Conservation (phyloP, 2,113 vertebrate genomes). For the Apteryx owenii region DNA sequence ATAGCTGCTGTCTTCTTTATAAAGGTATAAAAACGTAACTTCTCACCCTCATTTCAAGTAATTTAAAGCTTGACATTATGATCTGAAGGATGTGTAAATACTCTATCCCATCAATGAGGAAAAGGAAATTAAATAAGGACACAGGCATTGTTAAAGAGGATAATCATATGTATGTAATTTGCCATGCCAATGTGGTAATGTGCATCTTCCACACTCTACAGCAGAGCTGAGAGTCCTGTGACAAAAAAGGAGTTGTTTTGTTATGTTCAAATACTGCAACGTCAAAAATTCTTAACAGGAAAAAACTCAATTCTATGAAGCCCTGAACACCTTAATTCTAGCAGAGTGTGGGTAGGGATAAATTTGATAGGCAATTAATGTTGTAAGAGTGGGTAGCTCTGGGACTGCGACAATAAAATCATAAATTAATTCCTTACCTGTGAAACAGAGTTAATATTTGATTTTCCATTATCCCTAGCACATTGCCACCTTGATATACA, state of each 20-base stretch:
- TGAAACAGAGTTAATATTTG: neutral
- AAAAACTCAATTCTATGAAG: neutral
- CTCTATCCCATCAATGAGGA: neutral
- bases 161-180: neutral
- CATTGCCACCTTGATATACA: neutral
- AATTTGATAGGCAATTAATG: neutral
- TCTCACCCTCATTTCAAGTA: neutral
- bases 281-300: neutral
- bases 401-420: neutral
- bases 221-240: neutral
- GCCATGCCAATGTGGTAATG: neutral
- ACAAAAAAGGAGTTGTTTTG: rapidly evolving
- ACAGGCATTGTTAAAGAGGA: neutral
- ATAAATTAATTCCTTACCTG: neutral
- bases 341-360: rapidly evolving
- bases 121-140: neutral
- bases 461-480: neutral
- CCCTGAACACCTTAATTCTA: neutral
- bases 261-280: neutral
- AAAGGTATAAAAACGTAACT: neutral
- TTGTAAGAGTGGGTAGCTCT: neutral
- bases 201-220: rapidly evolving
- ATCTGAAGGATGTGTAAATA: neutral
- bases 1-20: neutral
- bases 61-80: neutral